These are phyloP conservation scores for Lacerta bilineata DNA, from an alignment of 2,797 vertebrate species.

Conservation along the genomic window DNA sequence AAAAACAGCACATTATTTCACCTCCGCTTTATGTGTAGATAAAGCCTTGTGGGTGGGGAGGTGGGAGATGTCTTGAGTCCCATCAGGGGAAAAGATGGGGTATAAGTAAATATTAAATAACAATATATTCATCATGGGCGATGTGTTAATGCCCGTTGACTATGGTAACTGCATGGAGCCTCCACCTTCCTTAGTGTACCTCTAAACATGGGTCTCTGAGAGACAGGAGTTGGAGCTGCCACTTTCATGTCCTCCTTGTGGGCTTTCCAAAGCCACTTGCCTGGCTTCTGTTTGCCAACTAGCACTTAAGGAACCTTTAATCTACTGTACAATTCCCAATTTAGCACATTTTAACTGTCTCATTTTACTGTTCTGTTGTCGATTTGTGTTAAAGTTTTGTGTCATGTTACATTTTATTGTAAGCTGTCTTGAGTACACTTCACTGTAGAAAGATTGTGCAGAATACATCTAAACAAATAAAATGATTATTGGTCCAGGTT, in stretches of 20 bases:
- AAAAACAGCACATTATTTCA: too few relatives aligned
- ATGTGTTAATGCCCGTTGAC: too few relatives aligned
- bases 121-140: too few relatives aligned
- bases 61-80: too few relatives aligned
- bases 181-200: not conserved
- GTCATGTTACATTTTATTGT: not conserved
- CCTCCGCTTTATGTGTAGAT: not conserved
- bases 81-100: too few relatives aligned
- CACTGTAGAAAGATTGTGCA: not conserved
- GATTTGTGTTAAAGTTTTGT: not conserved
- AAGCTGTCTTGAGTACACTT: not conserved
- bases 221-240: too few relatives aligned
- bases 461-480: not conserved
- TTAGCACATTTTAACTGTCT: not conserved
- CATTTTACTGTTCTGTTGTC: not conserved
- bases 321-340: not conserved
- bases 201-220: too few relatives aligned
- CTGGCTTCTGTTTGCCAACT: not conserved
- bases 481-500: conserved; percentile 78
- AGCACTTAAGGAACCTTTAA: too few relatives aligned
- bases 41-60: not conserved
- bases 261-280: too few relatives aligned
- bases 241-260: too few relatives aligned
- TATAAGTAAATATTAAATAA: too few relatives aligned
- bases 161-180: too few relatives aligned